Conservation (phyloP, 2,113 vertebrate genomes). For the Psittacara wagleri region DNA sequence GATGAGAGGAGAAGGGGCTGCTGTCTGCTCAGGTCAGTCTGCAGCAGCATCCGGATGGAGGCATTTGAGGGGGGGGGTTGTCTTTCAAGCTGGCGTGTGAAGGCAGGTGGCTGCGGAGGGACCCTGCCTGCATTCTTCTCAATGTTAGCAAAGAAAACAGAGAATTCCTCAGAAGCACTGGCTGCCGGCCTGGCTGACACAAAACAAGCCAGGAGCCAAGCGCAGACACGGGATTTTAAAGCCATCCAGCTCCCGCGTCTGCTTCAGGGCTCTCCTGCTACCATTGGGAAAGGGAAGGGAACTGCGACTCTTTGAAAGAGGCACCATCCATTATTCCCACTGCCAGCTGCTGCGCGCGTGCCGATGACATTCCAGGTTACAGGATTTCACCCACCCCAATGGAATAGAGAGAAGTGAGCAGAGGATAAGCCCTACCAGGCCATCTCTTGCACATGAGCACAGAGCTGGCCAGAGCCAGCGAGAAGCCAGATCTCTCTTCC, state of each 20-base stretch:
- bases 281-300: neutral
- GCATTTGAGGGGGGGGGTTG: neutral
- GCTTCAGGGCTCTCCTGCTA: neutral
- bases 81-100: neutral
- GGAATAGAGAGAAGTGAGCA: neutral
- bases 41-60: neutral
- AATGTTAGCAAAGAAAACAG: slow-evolving; percentile 46
- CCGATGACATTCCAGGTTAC: neutral
- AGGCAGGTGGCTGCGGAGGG: neutral
- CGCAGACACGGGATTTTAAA: neutral
- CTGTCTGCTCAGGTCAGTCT: neutral
- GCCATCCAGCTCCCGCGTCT: neutral
- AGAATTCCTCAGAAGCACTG: slow-evolving; percentile 33
- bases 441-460: neutral
- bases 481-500: neutral
- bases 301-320: neutral
- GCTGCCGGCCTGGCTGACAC: neutral
- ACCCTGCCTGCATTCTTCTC: slow-evolving; percentile 32
- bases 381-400: neutral
- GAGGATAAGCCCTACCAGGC: neutral
- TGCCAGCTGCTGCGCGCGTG: neutral
- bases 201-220: neutral
- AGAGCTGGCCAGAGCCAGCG: neutral
- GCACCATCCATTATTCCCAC: neutral
- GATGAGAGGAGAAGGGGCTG: neutral